phyloP scores from a whole-genome alignment of 2,113 vertebrate species.

The Thalassoma bifasciatum region DNA sequence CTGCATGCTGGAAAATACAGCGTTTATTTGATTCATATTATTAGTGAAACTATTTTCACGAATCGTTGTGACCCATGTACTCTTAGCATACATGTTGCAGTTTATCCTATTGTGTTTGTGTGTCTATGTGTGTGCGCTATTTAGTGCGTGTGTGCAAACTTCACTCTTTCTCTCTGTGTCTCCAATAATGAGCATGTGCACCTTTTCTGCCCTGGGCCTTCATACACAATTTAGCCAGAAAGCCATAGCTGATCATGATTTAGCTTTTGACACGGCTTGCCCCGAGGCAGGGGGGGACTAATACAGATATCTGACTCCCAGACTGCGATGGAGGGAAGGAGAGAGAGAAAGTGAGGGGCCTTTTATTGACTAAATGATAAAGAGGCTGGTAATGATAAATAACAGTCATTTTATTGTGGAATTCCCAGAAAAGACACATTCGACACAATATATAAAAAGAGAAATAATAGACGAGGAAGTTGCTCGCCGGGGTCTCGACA shows the following conservation, averaged over 20 bases:
- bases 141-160: constrained; percentile 64
- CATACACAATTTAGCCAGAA: constrained; percentile 99
- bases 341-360: constrained; percentile 93
- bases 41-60: constrained; percentile 30
- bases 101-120: constrained; percentile 76
- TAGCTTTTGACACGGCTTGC: constrained; percentile 99
- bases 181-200: constrained; percentile 99
- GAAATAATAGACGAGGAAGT: constrained; percentile 88
- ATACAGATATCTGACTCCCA: constrained; percentile 99
- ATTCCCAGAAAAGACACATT: constrained; percentile 99
- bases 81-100: constrained; percentile 61
- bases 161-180: constrained; percentile 87
- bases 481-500: constrained; percentile 66
- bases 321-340: constrained; percentile 92
- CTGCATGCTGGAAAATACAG: constrained; percentile 26
- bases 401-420: constrained; percentile 99
- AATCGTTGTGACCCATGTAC: constrained; percentile 44
- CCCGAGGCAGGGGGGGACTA: constrained; percentile 97
- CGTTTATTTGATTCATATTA: constrained; percentile 19
- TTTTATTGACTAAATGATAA: constrained; percentile 99
- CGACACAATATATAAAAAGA: constrained; percentile 91
- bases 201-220: constrained; percentile 97
- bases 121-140: constrained; percentile 27
- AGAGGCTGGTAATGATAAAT: constrained; percentile 99
- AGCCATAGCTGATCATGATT: constrained; percentile 99